Evolutionary conservation across 1,140 invertebrate species (phyloP).

Genomic region (Fopius arisanus): DNA sequence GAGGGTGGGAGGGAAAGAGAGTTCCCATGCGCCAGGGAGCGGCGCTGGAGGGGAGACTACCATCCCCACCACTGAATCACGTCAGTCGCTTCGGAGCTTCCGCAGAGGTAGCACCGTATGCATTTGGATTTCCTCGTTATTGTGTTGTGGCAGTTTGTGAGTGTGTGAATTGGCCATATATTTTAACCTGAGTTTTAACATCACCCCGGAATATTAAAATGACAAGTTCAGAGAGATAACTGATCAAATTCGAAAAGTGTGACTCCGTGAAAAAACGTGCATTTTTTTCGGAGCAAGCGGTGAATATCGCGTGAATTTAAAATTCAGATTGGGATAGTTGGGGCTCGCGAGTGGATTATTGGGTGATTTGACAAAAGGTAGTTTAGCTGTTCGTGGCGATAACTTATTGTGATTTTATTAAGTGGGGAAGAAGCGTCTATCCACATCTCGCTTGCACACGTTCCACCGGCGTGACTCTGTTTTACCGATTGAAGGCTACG

Average conservation of each 20-base stretch:
- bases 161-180: conserved; percentile 16
- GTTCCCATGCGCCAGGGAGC: not conserved
- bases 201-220: too few relatives aligned
- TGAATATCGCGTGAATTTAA: too few relatives aligned
- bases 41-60: conserved; percentile 2
- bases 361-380: too few relatives aligned
- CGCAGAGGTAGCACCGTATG: conserved; percentile 38
- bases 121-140: conserved; percentile 26
- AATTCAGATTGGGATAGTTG: too few relatives aligned
- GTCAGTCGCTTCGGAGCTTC: conserved; percentile 57
- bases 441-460: conserved; percentile 28
- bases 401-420: not conserved
- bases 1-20: too few relatives aligned
- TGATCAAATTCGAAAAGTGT: too few relatives aligned
- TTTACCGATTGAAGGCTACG: conserved; percentile 17
- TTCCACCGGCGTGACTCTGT: conserved; percentile 12
- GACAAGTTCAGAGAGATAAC: too few relatives aligned
- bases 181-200: too few relatives aligned
- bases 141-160: conserved; percentile 22
- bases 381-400: too few relatives aligned
- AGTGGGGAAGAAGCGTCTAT: conserved; percentile 35
- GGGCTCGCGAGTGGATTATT: too few relatives aligned
- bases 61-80: conserved; percentile 49
- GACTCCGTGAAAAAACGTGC: too few relatives aligned
- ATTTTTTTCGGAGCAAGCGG: too few relatives aligned